Conservation (phyloP, 2,888 invertebrate genomes). For the Caenorhabditis virilis region DNA sequence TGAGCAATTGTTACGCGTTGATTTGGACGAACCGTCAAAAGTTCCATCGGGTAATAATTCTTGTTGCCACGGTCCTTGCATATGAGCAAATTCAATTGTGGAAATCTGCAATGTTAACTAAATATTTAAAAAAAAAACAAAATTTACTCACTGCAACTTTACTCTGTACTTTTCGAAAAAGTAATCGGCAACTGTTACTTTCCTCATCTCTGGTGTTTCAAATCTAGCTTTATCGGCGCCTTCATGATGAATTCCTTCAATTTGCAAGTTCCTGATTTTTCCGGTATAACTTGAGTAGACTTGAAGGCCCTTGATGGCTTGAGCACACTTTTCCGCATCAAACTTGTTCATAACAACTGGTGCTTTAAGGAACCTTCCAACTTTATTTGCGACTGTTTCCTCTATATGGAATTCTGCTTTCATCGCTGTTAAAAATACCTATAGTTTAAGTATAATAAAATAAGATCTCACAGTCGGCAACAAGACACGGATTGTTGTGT, state of each 20-base stretch:
- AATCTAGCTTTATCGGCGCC: conserved; percentile 1
- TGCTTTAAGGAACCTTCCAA: too few species aligned
- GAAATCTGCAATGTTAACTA: conserved; percentile 19
- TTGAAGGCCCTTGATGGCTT: conserved; percentile 32
- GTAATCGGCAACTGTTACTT: conserved; percentile 9
- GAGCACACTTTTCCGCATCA: not conserved
- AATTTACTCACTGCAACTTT: conserved; percentile 13
- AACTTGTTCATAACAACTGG: not conserved
- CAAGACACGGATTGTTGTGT: conserved; percentile 29
- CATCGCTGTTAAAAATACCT: conserved; percentile 28
- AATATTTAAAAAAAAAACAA: not conserved
- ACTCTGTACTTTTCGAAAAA: conserved; percentile 32
- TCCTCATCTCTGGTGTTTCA: conserved; percentile 2
- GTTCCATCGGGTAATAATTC: conserved; percentile 45
- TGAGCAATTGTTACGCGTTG: conserved; percentile 52
- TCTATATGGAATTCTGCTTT: conserved; percentile 46
- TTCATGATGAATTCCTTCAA: conserved; percentile 14
- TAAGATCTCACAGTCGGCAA: conserved; percentile 26
- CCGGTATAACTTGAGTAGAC: conserved; percentile 7
- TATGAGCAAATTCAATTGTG: conserved; percentile 33
- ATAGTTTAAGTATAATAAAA: not conserved
- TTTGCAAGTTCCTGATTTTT: conserved; percentile 5
- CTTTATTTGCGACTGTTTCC: conserved; percentile 4
- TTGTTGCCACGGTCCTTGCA: conserved; percentile 35
- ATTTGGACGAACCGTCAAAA: conserved; percentile 33